Conservation (phyloP, 1,140 invertebrate species). For the Saccostrea echinata region DNA sequence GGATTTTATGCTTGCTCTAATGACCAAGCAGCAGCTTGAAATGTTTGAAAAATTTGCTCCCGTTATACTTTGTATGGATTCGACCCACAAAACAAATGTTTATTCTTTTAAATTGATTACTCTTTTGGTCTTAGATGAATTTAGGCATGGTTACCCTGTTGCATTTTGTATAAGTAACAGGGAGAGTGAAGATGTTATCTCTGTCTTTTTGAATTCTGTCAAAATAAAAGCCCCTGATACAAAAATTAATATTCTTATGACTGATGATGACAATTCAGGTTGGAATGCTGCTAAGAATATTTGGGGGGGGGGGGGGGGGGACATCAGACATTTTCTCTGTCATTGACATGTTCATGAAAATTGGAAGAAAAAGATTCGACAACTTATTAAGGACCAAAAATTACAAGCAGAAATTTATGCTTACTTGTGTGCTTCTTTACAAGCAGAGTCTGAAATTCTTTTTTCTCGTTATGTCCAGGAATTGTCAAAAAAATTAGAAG, state of each 20-base stretch:
- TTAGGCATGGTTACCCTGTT: conserved; percentile 39
- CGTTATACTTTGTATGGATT: conserved; percentile 40
- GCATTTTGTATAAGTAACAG: conserved; percentile 47
- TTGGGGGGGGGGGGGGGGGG: background rate
- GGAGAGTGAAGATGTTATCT: conserved; percentile 25
- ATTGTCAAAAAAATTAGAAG: conserved; percentile 10
- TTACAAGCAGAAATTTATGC: conserved; percentile 34
- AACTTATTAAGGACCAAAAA: conserved; percentile 15
- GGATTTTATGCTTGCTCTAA: conserved; percentile 35
- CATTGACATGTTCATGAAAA: conserved; percentile 33
- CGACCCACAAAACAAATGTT: conserved; percentile 40
- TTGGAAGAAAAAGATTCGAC: conserved; percentile 30
- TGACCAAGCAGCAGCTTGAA: conserved; percentile 36
- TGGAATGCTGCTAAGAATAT: conserved; percentile 40
- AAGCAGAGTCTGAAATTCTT: conserved; percentile 18
- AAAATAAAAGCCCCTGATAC: conserved; percentile 36
- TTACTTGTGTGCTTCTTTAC: conserved; percentile 32
- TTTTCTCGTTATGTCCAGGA: background rate
- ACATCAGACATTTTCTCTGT: conserved; percentile 40
- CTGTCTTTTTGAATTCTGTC: conserved; percentile 39
- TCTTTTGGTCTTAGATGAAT: conserved; percentile 41
- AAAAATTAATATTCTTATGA: conserved; percentile 33
- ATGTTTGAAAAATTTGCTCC: conserved; percentile 28
- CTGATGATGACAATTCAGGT: conserved; percentile 44
- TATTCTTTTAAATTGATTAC: conserved; percentile 43